phyloP scores from a whole-genome alignment of 2,888 invertebrate genomes.

The Criorhina ranunculi region DNA sequence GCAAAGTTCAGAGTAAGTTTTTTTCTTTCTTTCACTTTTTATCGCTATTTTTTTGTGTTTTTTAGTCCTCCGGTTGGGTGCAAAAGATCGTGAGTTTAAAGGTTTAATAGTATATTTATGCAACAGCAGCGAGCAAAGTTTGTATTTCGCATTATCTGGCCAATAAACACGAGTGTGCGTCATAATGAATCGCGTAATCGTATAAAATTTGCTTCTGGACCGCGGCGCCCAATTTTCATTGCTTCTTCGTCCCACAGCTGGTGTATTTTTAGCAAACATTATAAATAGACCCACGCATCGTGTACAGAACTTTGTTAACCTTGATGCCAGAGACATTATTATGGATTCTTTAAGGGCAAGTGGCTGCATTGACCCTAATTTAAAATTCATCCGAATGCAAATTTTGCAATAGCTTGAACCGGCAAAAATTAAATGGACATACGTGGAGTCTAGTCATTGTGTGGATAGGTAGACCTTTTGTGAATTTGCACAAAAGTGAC shows the following conservation, averaged over 20 bases:
- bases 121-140: conserved; percentile 45
- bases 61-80: conserved; percentile 16
- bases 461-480: neutral
- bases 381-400: conserved; percentile 68
- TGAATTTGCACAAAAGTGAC: neutral
- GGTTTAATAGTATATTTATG: conserved; percentile 34
- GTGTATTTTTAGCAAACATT: conserved; percentile 58
- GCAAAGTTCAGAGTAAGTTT: conserved; percentile 89
- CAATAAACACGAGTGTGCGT: conserved; percentile 51
- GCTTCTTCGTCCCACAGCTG: conserved; percentile 1
- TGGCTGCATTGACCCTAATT: conserved; percentile 74
- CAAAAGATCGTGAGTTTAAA: conserved; percentile 38
- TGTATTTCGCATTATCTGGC: conserved; percentile 1
- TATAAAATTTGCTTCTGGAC: conserved; percentile 54
- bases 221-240: conserved; percentile 57
- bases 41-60: conserved; percentile 31
- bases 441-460: neutral
- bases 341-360: conserved; percentile 70
- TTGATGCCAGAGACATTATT: conserved; percentile 45
- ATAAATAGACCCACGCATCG: conserved; percentile 50
- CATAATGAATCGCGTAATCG: conserved; percentile 60
- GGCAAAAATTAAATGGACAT: conserved; percentile 45
- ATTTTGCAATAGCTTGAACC: conserved; percentile 30
- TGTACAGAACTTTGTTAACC: conserved; percentile 42
- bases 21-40: conserved; percentile 52